Evolutionary conservation across 2,888 invertebrate species (phyloP).

Genomic region (Galerucella pusilla): DNA sequence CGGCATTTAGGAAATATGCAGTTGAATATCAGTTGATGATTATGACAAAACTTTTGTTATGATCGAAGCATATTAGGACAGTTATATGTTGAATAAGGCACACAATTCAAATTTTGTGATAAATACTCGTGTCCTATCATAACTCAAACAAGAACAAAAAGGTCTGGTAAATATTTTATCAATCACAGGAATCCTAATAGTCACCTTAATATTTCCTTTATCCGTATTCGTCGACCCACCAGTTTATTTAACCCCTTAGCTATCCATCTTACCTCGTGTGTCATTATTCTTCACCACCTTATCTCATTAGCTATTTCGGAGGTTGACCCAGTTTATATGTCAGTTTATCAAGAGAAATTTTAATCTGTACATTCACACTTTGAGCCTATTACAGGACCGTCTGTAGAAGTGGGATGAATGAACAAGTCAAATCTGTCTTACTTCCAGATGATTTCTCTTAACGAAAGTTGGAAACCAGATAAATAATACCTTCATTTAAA

Average conservation of each 20-base stretch:
- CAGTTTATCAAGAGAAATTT: constrained; percentile 35
- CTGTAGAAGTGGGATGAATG: background rate
- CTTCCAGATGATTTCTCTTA: no score
- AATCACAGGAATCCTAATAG: constrained; percentile 10
- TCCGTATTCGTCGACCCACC: constrained; percentile 5
- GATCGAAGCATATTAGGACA: no score
- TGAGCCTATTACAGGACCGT: background rate
- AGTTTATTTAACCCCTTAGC: constrained; percentile 26
- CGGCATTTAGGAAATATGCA: no score
- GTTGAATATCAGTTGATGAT: no score
- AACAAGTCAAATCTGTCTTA: no score
- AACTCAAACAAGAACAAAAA: background rate
- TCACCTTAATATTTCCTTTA: constrained; percentile 23
- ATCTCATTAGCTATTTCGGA: constrained; percentile 41
- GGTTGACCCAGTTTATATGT: constrained; percentile 26
- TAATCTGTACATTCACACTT: constrained; percentile 23
- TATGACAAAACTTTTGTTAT: no score
- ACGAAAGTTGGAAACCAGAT: no score
- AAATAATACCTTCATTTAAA: no score
- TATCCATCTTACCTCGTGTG: constrained; percentile 29
- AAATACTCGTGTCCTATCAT: background rate
- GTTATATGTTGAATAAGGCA: no score
- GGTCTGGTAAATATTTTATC: background rate
- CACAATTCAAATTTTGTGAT: background rate
- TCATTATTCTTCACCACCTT: constrained; percentile 34